These are phyloP conservation scores for Ypsolopha scabrella DNA, from an alignment of 2,888 invertebrate genomes.

Conservation along the genomic window DNA sequence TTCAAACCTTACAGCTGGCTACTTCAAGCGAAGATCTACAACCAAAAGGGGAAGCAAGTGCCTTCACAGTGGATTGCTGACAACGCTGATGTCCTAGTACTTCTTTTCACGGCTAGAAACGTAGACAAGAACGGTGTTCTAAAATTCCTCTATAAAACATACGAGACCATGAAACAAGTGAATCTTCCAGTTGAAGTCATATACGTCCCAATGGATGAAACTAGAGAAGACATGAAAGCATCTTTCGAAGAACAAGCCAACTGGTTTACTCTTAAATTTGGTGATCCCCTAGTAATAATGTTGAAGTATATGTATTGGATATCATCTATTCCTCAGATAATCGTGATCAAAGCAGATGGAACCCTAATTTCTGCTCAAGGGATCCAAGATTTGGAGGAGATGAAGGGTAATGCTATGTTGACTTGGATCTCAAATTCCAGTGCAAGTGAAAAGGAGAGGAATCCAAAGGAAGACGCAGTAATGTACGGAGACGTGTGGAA, in stretches of 20 bases:
- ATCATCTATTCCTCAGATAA: constrained; percentile 36
- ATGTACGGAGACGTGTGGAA: constrained; percentile 40
- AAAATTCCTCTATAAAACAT: constrained; percentile 40
- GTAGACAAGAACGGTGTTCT: constrained; percentile 38
- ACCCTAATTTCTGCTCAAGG: constrained; percentile 36
- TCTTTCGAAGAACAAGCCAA: constrained; percentile 45
- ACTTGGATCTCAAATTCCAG: constrained; percentile 37
- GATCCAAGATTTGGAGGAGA: constrained; percentile 37
- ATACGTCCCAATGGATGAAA: constrained; percentile 43
- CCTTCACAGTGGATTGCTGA: constrained; percentile 31
- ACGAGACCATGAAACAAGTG: constrained; percentile 37
- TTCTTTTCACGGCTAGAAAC: constrained; percentile 37
- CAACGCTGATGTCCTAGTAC: constrained; percentile 34
- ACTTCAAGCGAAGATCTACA: constrained; percentile 28
- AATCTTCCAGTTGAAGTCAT: constrained; percentile 54
- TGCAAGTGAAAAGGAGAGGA: constrained; percentile 20
- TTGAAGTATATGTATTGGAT: constrained; percentile 39
- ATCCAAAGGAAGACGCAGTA: constrained; percentile 25
- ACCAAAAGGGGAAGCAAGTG: constrained; percentile 28
- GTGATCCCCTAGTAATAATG: constrained; percentile 31
- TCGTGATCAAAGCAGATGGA: constrained; percentile 34
- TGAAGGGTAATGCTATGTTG: constrained; percentile 47
- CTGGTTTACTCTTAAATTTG: constrained; percentile 44
- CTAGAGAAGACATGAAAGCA: constrained; percentile 21
- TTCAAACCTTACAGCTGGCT: constrained; percentile 26